phyloP scores from a whole-genome alignment of 2,888 invertebrate genomes.

The Branchellion lobata region DNA sequence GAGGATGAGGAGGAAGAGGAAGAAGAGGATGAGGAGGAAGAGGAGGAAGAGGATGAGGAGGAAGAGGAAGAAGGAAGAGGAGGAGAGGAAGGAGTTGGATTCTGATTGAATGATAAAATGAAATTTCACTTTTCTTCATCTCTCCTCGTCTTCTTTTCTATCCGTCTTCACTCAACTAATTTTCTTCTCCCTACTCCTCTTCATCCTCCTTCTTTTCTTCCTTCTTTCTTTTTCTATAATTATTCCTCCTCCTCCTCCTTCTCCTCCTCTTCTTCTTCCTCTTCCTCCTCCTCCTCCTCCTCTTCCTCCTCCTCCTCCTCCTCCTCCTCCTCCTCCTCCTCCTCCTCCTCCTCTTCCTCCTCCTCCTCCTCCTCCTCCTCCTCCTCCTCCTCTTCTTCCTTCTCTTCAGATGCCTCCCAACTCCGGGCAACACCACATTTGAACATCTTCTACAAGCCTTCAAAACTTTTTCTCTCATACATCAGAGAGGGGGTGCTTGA shows the following conservation, averaged over 20 bases:
- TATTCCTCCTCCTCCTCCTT: neutral
- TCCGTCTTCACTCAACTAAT: neutral
- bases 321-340: neutral
- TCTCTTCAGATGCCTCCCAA: neutral
- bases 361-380: neutral
- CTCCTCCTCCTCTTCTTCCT: neutral
- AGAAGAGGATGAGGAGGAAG: too few species aligned
- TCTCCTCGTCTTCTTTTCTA: neutral
- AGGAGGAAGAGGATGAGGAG: too few species aligned
- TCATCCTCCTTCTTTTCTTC: neutral
- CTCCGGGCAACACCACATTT: too few species aligned
- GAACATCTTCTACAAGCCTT: too few species aligned
- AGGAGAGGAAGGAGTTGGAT: too few species aligned
- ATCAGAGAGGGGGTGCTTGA: too few species aligned
- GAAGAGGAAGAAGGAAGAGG: too few species aligned
- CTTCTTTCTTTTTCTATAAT: neutral
- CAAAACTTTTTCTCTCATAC: too few species aligned
- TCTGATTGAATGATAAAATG: too few species aligned
- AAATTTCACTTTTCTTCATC: too few species aligned
- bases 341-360: neutral
- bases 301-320: neutral
- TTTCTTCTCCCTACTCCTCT: too few species aligned
- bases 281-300: neutral
- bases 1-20: too few species aligned
- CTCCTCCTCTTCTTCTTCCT: neutral